Evolutionary conservation across 2,113 vertebrate species (phyloP).

Genomic region (Myrmecophaga tridactyla): DNA sequence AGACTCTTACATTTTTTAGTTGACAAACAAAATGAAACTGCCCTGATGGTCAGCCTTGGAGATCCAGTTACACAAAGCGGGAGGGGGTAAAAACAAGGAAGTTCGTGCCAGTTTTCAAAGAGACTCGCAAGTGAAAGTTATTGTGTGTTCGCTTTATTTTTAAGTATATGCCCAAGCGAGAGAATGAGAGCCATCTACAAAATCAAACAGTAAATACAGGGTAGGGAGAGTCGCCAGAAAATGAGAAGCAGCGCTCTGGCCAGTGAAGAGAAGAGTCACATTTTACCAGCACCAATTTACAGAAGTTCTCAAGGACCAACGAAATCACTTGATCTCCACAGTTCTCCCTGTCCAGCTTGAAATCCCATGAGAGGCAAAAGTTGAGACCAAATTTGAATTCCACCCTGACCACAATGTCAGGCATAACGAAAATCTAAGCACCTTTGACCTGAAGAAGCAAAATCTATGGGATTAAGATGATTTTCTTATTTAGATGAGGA

Average conservation of each 20-base stretch:
- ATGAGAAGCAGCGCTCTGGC: not conserved
- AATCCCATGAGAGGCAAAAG: not conserved
- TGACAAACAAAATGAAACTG: not conserved
- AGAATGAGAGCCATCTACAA: not conserved
- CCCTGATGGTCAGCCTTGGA: not conserved
- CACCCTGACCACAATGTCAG: accelerated
- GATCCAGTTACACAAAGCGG: accelerated
- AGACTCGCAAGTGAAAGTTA: not conserved
- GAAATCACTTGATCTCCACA: too few relatives aligned
- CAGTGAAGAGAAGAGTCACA: not conserved
- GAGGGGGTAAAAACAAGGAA: accelerated
- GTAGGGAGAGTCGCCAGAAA: not conserved
- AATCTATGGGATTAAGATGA: accelerated
- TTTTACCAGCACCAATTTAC: accelerated
- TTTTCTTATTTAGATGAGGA: not conserved
- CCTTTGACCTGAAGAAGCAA: not conserved
- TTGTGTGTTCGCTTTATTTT: not conserved
- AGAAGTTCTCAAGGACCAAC: accelerated
- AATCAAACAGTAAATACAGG: accelerated
- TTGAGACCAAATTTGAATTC: not conserved
- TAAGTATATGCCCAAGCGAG: accelerated
- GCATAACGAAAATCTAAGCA: not conserved
- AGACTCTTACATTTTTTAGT: not conserved
- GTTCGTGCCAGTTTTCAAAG: not conserved
- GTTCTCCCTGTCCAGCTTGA: accelerated